Percentiles rank a stretch among this genome's conserved stretches.
phyloP scores from a whole-genome alignment of 2,113 vertebrate genomes.

The Nymphicus hollandicus region DNA sequence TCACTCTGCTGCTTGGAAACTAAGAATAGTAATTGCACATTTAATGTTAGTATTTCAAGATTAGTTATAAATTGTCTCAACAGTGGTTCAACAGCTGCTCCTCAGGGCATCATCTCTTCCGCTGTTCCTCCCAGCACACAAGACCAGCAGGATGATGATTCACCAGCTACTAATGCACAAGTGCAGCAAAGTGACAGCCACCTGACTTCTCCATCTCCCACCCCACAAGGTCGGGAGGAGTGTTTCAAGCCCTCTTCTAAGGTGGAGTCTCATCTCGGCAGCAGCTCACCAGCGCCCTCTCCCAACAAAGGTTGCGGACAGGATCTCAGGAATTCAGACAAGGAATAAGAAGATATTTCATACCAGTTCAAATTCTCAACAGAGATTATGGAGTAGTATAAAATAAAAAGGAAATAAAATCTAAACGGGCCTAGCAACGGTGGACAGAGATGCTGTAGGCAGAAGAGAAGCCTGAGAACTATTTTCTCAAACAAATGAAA shows the following conservation, averaged over 20 bases:
- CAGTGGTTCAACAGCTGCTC: conserved; percentile 43
- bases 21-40: neutral
- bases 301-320: neutral
- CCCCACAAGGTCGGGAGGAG: neutral
- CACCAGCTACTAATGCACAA: conserved; percentile 37
- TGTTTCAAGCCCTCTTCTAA: neutral
- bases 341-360: neutral
- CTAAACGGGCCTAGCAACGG: neutral
- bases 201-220: neutral
- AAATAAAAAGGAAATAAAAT: neutral
- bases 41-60: neutral
- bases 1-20: neutral
- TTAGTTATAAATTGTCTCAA: conserved; percentile 18
- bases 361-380: neutral
- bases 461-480: neutral
- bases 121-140: neutral
- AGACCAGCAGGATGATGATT: conserved; percentile 49
- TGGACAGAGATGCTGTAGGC: neutral
- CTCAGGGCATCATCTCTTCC: conserved; percentile 37
- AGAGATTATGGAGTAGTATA: neutral
- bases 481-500: neutral
- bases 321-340: conserved; percentile 24
- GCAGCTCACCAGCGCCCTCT: conserved; percentile 7
- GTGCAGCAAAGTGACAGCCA: neutral
- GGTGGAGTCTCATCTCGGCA: neutral